Evolutionary conservation across 1,140 invertebrate genomes (phyloP).

Genomic region (Leptoteleia sp.): DNA sequence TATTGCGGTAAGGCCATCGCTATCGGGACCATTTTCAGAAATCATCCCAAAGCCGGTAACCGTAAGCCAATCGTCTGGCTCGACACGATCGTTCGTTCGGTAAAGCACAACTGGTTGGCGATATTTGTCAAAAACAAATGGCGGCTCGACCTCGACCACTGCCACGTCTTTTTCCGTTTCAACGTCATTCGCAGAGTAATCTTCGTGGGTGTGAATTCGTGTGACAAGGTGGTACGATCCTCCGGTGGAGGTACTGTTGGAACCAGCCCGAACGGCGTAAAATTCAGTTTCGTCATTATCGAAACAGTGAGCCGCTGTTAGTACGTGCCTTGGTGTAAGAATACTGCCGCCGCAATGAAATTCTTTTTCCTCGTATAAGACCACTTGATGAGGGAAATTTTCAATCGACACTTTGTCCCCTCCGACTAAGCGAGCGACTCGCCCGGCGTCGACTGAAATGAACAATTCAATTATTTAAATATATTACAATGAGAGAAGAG

Average conservation of each 20-base stretch:
- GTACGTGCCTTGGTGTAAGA: conserved; percentile 52
- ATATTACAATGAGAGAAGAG: too few species aligned
- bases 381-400: conserved; percentile 84
- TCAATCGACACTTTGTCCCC: conserved; percentile 83
- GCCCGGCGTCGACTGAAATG: neutral
- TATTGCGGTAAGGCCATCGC: conserved; percentile 4
- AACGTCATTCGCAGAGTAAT: too few species aligned
- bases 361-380: conserved; percentile 72
- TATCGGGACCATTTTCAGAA: conserved; percentile 3
- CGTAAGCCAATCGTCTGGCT: conserved; percentile 12
- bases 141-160: neutral
- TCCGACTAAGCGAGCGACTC: conserved; percentile 83
- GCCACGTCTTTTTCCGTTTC: neutral
- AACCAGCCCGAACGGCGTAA: conserved; percentile 17
- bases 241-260: neutral
- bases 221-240: neutral
- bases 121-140: conserved; percentile 5
- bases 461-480: too few species aligned
- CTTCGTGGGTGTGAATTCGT: neutral
- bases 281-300: neutral
- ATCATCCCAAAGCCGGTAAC: conserved; percentile 8
- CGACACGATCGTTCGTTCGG: neutral
- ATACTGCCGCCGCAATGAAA: conserved; percentile 65
- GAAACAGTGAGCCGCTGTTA: conserved; percentile 65
- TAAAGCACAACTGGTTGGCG: conserved; percentile 5